Conservation (phyloP, 2,888 invertebrate genomes). For the Spodoptera exigua region DNA sequence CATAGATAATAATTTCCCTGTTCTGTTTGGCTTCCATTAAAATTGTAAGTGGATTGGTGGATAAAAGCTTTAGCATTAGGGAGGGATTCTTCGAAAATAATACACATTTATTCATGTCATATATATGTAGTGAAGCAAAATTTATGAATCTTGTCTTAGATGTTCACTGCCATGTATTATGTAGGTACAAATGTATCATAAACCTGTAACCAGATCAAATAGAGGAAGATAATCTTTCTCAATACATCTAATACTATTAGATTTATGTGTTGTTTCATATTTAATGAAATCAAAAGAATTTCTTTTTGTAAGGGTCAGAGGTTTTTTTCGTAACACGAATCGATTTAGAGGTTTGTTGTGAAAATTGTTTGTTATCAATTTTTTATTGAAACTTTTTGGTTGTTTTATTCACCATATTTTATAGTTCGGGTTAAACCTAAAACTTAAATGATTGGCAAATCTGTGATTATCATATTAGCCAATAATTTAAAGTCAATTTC, state of each 20-base stretch:
- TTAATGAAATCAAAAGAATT: conserved; percentile 9
- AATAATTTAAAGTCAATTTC: too few relatives aligned
- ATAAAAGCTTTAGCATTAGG: conserved; percentile 31
- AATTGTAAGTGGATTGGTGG: conserved; percentile 30
- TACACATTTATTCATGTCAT: conserved; percentile 24
- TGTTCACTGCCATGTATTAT: conserved; percentile 19
- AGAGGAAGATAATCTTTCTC: conserved; percentile 14
- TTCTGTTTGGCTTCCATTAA: conserved; percentile 40
- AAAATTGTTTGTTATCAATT: too few relatives aligned
- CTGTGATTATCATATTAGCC: too few relatives aligned
- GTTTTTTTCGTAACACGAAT: too few relatives aligned
- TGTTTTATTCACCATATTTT: too few relatives aligned
- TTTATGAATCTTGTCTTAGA: conserved; percentile 3
- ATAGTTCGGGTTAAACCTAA: too few relatives aligned
- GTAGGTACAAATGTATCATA: conserved; percentile 15
- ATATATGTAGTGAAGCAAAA: not conserved
- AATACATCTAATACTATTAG: conserved; percentile 17
- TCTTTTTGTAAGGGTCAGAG: not conserved
- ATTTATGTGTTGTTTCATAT: conserved; percentile 9
- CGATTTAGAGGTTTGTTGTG: too few relatives aligned
- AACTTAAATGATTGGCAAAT: too few relatives aligned
- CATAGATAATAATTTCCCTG: conserved; percentile 14
- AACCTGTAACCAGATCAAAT: conserved; percentile 25
- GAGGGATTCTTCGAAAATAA: conserved; percentile 23
- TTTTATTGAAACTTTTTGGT: too few relatives aligned